Evolutionary conservation across 2,797 vertebrate species (phyloP).

Genomic region (Neoniphon sammara): DNA sequence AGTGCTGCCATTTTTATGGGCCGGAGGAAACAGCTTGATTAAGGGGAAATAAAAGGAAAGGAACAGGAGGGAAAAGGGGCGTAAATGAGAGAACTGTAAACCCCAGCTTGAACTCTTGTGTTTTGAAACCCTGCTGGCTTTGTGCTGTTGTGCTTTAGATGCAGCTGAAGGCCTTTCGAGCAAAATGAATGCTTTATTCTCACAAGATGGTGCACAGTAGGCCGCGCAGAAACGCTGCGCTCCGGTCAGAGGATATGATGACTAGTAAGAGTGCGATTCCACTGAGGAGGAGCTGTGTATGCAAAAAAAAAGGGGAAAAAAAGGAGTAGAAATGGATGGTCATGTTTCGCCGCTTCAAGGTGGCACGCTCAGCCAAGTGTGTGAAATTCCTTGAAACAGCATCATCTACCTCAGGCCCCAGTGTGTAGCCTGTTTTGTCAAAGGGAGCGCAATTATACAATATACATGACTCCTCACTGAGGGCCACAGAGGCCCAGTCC

Average conservation of each 20-base stretch:
- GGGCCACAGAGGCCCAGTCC: constrained; percentile 41
- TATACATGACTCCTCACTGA: constrained; percentile 43
- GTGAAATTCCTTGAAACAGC: constrained; percentile 32
- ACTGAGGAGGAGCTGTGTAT: not conserved
- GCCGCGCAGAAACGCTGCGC: not conserved
- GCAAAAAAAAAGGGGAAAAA: too few species aligned
- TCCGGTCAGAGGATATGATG: not conserved
- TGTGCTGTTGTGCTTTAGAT: not conserved
- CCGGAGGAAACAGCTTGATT: constrained; percentile 7
- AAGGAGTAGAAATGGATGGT: not conserved
- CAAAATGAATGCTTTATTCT: not conserved
- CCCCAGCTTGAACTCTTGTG: constrained; percentile 33
- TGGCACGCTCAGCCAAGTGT: constrained; percentile 6
- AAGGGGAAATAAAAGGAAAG: constrained; percentile 8
- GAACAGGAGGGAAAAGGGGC: constrained; percentile 9
- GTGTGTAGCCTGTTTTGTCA: constrained; percentile 38
- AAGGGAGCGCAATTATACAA: constrained; percentile 40
- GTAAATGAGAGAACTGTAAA: not conserved
- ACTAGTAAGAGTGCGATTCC: too few species aligned
- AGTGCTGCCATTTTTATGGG: constrained; percentile 3
- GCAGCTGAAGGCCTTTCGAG: not conserved
- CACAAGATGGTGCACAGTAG: not conserved
- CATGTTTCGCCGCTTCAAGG: constrained; percentile 19
- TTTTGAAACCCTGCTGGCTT: constrained; percentile 28
- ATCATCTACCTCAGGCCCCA: constrained; percentile 28